phyloP scores from a whole-genome alignment of 2,888 invertebrate species.

The Mesochorus sp. region DNA sequence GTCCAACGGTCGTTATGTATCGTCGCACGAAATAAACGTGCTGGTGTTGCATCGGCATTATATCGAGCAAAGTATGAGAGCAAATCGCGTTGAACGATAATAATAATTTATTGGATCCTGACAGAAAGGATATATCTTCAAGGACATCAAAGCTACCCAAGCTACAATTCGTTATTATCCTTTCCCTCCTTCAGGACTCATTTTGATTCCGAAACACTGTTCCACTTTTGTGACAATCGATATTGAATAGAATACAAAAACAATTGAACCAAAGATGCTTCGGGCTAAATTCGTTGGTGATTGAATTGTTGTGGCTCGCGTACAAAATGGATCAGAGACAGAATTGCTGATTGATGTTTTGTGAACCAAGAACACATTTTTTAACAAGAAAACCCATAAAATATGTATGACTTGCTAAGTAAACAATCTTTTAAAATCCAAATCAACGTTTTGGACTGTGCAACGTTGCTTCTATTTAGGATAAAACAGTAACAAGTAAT shows the following conservation, averaged over 20 bases:
- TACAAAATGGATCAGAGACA: not conserved
- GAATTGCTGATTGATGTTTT: not conserved
- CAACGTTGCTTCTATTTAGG: not conserved
- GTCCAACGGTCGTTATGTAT: conserved; percentile 9
- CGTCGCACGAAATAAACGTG: conserved; percentile 23
- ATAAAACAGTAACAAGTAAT: conserved; percentile 1
- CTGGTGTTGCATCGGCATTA: conserved; percentile 17
- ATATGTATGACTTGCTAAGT: not conserved
- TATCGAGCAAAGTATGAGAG: not conserved
- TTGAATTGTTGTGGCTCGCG: conserved; percentile 4
- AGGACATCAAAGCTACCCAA: conserved; percentile 29
- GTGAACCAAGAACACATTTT: conserved; percentile 1
- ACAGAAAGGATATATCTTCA: conserved; percentile 19
- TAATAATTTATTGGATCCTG: conserved; percentile 24
- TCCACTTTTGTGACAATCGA: conserved; percentile 10
- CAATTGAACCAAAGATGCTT: conserved; percentile 26
- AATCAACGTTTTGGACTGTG: not conserved
- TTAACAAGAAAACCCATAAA: not conserved
- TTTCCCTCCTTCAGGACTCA: conserved; percentile 11
- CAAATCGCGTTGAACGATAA: no score
- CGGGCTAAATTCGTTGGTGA: not conserved
- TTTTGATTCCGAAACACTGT: conserved; percentile 8
- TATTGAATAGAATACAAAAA: conserved; percentile 16
- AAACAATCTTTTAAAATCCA: not conserved
- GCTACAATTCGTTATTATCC: conserved; percentile 15